phyloP scores from a whole-genome alignment of 2,797 vertebrate genomes.

The Tokudaia muenninki region DNA sequence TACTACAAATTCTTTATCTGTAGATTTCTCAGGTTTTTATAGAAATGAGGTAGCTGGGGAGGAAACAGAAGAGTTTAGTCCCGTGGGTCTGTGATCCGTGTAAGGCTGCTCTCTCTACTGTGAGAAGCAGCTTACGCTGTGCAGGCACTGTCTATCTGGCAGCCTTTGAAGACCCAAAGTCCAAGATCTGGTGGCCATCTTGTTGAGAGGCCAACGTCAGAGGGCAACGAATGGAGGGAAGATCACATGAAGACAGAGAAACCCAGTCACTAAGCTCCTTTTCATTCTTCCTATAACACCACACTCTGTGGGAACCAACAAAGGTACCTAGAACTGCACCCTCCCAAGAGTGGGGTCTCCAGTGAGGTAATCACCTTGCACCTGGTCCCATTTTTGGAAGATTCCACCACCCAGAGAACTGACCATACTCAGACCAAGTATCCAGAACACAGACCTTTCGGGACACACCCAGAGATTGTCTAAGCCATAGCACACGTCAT shows the following conservation, averaged over 20 bases:
- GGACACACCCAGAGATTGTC: neutral
- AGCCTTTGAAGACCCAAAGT: neutral
- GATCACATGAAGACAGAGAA: neutral
- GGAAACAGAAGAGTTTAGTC: neutral
- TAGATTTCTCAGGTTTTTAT: neutral
- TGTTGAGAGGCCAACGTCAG: neutral
- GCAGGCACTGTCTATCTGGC: neutral
- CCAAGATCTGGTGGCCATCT: neutral
- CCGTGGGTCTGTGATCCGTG: neutral
- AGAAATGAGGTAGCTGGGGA: neutral
- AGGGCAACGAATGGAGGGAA: neutral
- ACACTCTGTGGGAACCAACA: neutral
- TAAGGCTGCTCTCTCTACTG: neutral
- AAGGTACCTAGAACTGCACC: neutral
- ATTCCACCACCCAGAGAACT: neutral
- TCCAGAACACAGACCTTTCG: neutral
- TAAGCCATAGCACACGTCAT: neutral
- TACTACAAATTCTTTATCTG: conserved; percentile 1
- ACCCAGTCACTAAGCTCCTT: neutral
- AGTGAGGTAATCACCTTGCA: neutral
- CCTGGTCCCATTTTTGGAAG: neutral
- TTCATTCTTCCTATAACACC: neutral
- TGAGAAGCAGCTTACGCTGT: neutral
- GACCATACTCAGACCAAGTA: neutral
- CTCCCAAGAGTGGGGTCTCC: neutral